Percentiles rank a stretch among this genome's conserved stretches.
Evolutionary conservation across 2,113 vertebrate species (phyloP).

Genomic region (Plecotus auritus): DNA sequence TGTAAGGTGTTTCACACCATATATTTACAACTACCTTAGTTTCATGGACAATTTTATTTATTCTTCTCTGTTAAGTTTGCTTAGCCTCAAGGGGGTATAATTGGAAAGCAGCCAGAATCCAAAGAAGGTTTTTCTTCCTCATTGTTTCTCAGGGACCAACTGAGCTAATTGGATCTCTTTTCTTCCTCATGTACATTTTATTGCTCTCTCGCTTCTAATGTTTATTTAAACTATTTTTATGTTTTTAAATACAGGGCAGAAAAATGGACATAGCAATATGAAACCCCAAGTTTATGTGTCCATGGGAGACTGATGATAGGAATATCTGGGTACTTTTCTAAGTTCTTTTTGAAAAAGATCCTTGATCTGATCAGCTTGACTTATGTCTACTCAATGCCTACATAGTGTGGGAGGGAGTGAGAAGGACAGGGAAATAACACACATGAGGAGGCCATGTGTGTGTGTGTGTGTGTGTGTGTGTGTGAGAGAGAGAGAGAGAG

Average conservation of each 20-base stretch:
- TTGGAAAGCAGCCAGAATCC: not conserved
- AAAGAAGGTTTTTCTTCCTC: not conserved
- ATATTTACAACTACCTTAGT: not conserved
- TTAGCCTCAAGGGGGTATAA: fast-evolving
- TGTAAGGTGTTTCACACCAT: not conserved
- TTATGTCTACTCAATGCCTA: not conserved
- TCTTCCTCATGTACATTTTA: not conserved
- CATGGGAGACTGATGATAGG: too few species aligned
- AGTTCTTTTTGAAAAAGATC: not conserved
- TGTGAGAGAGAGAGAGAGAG: too few species aligned
- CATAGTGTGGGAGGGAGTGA: fast-evolving
- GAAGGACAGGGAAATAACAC: not conserved
- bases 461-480: not conserved
- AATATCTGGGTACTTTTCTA: not conserved
- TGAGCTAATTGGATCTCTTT: too few species aligned
- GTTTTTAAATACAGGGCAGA: not conserved
- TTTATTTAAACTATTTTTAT: not conserved
- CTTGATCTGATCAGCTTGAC: not conserved
- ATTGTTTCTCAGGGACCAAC: not conserved
- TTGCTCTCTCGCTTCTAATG: not conserved
- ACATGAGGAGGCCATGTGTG: not conserved
- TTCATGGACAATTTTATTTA: not conserved
- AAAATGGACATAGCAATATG: not conserved
- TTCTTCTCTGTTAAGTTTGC: not conserved
- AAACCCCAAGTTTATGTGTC: not conserved